Base-by-base conservation (phyloP, 2,888 invertebrate genomes). In the Acleris sparsana region DNA sequence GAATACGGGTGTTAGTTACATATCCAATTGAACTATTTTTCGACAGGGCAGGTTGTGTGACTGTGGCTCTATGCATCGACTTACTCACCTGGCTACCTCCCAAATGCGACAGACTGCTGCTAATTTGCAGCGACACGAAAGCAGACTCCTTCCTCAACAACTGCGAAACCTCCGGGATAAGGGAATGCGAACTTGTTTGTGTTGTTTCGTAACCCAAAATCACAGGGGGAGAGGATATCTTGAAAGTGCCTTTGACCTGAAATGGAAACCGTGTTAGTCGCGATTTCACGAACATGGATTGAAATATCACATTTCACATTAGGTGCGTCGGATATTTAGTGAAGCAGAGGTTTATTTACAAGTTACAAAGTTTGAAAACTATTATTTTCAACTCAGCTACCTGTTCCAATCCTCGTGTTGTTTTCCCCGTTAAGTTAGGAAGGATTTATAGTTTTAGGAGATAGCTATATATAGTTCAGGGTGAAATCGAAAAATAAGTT, bases 171-270 rank as follows among this genome's bases (percentile, higher is more conserved):
- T 84, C 85, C 25, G 88, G 85, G 64, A 88, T 80, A 1, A 87
- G 69, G 2, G 86, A 84, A 53, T 73, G 75, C 0, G 78, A 69
- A 20, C 75, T 73, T 17, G 77, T 73, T 69, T 75, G 53, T 2
- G 76, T 53, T 33, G 56, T 85, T 74, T 93, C 93, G 71, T 95
- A 95, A 43, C 97, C 97, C 43, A 98, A 92, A 58, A 97, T 78
- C 9, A 97, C 88, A 25, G 95, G 94, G 0, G 98, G 97, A 20
- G 95, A 94, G 70, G 93, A 93, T 68, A 98, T 80, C 82, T 96
- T 95, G 83, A 98, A 97, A 22, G 96, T 96, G 9, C 97, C 98
- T 78, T 96, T 96, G 73, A 97, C 94, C 97, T 97, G 82, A 63
- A 92, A 93, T 72, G 63, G 67, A 60, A 63, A 67, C 13, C 16